Percentiles rank a stretch among this genome's conserved stretches.
Evolutionary conservation across 2,888 invertebrate genomes (phyloP).

Genomic region (Rhingia campestris): DNA sequence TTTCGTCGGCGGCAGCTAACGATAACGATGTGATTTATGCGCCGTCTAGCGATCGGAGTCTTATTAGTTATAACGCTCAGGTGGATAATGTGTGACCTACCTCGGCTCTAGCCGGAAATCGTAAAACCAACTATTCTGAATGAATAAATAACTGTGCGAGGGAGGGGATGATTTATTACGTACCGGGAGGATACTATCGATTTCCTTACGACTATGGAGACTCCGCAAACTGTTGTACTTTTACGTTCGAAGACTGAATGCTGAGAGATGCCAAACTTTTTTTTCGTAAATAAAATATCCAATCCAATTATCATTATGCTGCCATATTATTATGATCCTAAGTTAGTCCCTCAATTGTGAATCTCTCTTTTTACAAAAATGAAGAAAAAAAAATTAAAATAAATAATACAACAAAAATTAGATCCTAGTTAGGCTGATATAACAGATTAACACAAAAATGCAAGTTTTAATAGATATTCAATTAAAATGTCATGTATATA

Average conservation of each 20-base stretch:
- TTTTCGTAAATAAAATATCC: neutral
- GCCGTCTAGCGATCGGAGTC: slow-evolving; percentile 81
- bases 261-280: slow-evolving; percentile 56
- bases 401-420: slow-evolving; percentile 18
- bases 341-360: slow-evolving; percentile 28
- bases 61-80: slow-evolving; percentile 80
- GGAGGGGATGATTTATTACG: slow-evolving; percentile 48
- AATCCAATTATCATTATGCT: slow-evolving; percentile 22
- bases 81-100: slow-evolving; percentile 73
- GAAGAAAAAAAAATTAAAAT: no score
- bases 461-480: slow-evolving; percentile 53
- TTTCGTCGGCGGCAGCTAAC: slow-evolving; percentile 53
- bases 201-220: slow-evolving; percentile 11
- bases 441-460: slow-evolving; percentile 23
- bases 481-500: slow-evolving; percentile 44
- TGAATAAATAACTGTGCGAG: neutral
- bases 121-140: slow-evolving; percentile 55
- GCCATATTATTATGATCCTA: slow-evolving; percentile 13
- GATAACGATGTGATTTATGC: slow-evolving; percentile 81
- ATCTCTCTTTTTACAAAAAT: slow-evolving; percentile 45
- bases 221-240: slow-evolving; percentile 45
- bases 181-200: slow-evolving; percentile 43
- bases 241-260: slow-evolving; percentile 62
- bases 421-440: slow-evolving; percentile 68
- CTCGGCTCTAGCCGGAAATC: slow-evolving; percentile 50